These are phyloP conservation scores for Drosophila monieri DNA, from an alignment of 2,888 invertebrate genomes.

Conservation along the genomic window DNA sequence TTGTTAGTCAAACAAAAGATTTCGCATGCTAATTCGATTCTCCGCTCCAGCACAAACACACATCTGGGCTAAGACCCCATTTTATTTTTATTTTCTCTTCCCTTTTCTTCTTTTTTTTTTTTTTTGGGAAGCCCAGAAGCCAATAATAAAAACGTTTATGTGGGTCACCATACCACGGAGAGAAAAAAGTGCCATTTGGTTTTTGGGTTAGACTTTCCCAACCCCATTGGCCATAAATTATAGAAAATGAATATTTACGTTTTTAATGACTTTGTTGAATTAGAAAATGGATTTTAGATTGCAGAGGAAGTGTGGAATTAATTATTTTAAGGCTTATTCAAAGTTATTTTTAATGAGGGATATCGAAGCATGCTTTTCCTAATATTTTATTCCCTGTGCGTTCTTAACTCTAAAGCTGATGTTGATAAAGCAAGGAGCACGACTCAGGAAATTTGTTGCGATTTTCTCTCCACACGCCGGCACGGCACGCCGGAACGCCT, in stretches of 20 bases:
- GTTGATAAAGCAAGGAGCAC: conserved; percentile 36
- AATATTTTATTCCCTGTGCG: conserved; percentile 14
- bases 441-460: conserved; percentile 35
- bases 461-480: conserved; percentile 6
- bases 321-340: background rate
- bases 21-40: conserved; percentile 79
- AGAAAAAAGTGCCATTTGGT: conserved; percentile 3
- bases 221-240: background rate
- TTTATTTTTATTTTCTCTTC: conserved; percentile 15
- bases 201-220: background rate
- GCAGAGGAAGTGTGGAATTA: background rate
- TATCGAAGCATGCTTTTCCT: background rate
- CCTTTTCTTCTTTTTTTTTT: conserved; percentile 17
- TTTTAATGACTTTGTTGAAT: background rate
- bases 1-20: conserved; percentile 79
- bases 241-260: background rate
- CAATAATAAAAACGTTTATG: conserved; percentile 75
- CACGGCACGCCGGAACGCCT: conserved; percentile 29
- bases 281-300: background rate
- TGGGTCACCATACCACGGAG: conserved; percentile 53
- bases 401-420: conserved; percentile 22
- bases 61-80: conserved; percentile 35
- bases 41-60: conserved; percentile 48
- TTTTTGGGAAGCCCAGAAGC: conserved; percentile 37
- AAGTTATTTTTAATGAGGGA: background rate